Conservation (phyloP, 2,797 vertebrate genomes). For the Bradypus variegatus region DNA sequence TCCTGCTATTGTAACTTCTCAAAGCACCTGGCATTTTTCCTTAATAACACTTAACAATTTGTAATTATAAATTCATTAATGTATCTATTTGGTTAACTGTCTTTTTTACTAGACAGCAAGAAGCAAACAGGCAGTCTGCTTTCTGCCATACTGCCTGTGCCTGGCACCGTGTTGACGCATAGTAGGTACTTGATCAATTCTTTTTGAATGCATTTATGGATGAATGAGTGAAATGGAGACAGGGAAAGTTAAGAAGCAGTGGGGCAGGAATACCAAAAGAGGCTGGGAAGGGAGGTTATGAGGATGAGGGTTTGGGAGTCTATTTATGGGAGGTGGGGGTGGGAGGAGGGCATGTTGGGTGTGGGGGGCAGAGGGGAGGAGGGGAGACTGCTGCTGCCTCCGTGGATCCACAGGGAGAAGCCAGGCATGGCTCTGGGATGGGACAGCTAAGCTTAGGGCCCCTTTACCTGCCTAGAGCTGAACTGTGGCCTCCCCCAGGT, state of each 20-base stretch:
- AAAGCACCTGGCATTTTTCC: neutral
- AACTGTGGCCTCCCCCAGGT: neutral
- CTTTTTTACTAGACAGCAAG: neutral
- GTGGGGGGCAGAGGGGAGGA: too few relatives aligned
- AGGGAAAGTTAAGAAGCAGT: neutral
- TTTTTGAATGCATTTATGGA: neutral
- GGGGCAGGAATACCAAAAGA: neutral
- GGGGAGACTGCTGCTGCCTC: neutral
- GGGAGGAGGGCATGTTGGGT: neutral
- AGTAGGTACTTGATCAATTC: neutral
- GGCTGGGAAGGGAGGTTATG: neutral
- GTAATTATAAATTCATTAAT: neutral
- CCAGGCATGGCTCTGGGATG: neutral
- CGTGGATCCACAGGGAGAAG: neutral
- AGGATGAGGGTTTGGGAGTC: neutral
- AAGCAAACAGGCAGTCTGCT: neutral
- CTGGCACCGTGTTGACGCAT: neutral
- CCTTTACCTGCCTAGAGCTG: neutral
- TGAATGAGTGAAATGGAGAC: neutral
- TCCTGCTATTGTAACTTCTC: neutral
- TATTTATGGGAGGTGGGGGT: neutral
- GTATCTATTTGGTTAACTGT: neutral
- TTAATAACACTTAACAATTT: neutral
- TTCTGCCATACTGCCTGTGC: neutral
- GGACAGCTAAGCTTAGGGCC: neutral